These are phyloP conservation scores for Crotalus viridis DNA, from an alignment of 2,113 vertebrate genomes.

Conservation along the genomic window DNA sequence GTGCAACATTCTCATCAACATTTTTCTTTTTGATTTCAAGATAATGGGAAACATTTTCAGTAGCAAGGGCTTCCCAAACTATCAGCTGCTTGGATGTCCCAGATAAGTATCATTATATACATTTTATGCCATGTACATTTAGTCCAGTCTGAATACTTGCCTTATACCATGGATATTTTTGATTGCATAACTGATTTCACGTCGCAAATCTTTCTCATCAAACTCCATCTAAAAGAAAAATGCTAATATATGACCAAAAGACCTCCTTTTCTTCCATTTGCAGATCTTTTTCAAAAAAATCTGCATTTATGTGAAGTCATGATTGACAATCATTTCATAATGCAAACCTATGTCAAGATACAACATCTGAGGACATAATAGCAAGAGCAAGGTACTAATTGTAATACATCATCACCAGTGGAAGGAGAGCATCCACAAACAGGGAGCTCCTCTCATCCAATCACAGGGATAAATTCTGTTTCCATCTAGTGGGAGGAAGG, in stretches of 20 bases:
- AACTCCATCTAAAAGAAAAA: slow-evolving; percentile 85
- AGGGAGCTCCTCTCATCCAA: background rate
- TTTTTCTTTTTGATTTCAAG: background rate
- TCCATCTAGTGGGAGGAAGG: background rate
- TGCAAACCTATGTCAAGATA: background rate
- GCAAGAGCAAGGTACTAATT: background rate
- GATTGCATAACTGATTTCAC: slow-evolving; percentile 97
- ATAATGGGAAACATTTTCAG: background rate
- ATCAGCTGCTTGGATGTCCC: background rate
- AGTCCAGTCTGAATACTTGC: slow-evolving; percentile 71
- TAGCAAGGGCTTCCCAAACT: background rate
- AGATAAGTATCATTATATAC: background rate
- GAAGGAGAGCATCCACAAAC: background rate
- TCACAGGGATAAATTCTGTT: background rate
- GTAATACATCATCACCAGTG: background rate
- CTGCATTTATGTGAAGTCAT: no score
- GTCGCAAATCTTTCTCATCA: slow-evolving; percentile 90
- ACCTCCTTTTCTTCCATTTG: background rate
- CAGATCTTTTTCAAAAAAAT: background rate
- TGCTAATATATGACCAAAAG: background rate
- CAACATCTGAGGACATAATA: background rate
- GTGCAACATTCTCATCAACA: background rate
- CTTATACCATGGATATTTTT: slow-evolving; percentile 98
- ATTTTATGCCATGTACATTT: background rate
- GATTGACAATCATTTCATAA: accelerated